A percentile compares a stretch with the other conserved stretches of the same genome.
Conservation (phyloP, 2,888 invertebrate genomes). For the Cepaea hortensis region DNA sequence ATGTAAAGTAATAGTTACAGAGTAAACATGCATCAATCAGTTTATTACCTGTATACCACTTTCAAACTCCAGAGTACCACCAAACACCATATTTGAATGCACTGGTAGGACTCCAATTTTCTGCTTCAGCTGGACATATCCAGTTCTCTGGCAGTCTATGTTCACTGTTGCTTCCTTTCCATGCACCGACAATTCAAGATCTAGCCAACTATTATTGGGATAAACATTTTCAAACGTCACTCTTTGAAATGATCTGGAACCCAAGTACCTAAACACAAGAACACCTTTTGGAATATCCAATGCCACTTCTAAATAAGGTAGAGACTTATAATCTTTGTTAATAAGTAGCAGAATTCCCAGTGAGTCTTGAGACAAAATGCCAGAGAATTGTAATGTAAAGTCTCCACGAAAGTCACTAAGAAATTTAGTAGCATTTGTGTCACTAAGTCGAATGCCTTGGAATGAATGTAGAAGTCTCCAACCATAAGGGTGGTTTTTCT, state of each 20-base stretch:
- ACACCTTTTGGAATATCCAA: constrained; percentile 58
- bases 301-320: constrained; percentile 63
- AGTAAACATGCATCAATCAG: not conserved
- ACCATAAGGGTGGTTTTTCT: constrained; percentile 56
- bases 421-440: constrained; percentile 53
- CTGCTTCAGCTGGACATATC: constrained; percentile 57
- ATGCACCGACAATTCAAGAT: constrained; percentile 58
- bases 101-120: constrained; percentile 56
- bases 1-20: too few relatives aligned
- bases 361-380: constrained; percentile 47
- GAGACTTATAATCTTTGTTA: constrained; percentile 55
- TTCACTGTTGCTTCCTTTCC: constrained; percentile 56
- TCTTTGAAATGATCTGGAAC: constrained; percentile 65
- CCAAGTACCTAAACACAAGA: constrained; percentile 65
- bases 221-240: constrained; percentile 56
- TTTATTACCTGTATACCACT: constrained; percentile 57
- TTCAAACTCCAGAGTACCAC: constrained; percentile 51
- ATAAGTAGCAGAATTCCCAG: constrained; percentile 60
- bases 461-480: constrained; percentile 57
- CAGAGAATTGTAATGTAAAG: constrained; percentile 56
- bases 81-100: constrained; percentile 57
- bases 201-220: constrained; percentile 57
- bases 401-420: constrained; percentile 57
- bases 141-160: constrained; percentile 58
- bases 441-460: constrained; percentile 54